Percentiles rank a stretch among this genome's conserved stretches.
Conservation (phyloP, 2,797 vertebrate genomes). For the Pelochelys cantorii region DNA sequence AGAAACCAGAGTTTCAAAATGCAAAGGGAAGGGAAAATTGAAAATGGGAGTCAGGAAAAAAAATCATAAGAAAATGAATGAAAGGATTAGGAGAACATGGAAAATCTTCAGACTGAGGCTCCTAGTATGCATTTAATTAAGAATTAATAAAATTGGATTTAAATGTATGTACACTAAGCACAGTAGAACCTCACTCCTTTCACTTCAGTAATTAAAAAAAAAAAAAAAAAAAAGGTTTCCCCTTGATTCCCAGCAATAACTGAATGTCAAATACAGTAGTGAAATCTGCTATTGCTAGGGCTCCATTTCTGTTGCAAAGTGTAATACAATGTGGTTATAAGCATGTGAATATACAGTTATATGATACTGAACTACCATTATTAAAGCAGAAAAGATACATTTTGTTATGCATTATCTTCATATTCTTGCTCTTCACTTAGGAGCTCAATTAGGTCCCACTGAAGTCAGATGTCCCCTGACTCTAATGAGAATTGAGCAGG, state of each 20-base stretch:
- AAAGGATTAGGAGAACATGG: constrained; percentile 29
- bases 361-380: constrained; percentile 4
- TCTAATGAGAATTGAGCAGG: background rate
- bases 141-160: constrained; percentile 57
- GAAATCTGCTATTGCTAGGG: constrained; percentile 25
- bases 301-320: constrained; percentile 20
- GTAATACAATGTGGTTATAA: background rate
- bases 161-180: constrained; percentile 49
- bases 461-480: background rate
- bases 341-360: background rate
- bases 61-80: constrained; percentile 29
- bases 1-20: constrained; percentile 27
- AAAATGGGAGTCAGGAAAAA: constrained; percentile 33
- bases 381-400: background rate
- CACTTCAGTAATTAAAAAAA: constrained; percentile 40
- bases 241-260: constrained; percentile 26
- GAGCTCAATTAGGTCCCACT: background rate
- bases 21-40: constrained; percentile 27
- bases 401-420: background rate
- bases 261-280: constrained; percentile 10
- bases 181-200: constrained; percentile 65
- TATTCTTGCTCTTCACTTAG: background rate
- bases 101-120: constrained; percentile 26
- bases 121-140: constrained; percentile 62
- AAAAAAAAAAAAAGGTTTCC: constrained; percentile 12